A percentile compares a stretch with the other conserved stretches of the same genome.
Conservation (phyloP, 2,888 invertebrate species). For the Hemaris fuciformis region DNA sequence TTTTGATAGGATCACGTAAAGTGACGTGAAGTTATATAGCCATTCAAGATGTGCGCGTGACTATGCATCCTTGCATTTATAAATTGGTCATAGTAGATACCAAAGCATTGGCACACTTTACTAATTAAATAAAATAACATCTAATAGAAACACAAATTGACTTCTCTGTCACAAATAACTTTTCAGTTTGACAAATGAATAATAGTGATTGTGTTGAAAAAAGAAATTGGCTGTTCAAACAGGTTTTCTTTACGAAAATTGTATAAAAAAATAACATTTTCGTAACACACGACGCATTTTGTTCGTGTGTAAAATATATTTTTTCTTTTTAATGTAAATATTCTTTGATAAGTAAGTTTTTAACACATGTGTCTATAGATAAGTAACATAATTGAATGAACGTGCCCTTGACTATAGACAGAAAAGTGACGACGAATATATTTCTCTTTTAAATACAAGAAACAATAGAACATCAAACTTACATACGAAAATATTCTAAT, state of each 20-base stretch:
- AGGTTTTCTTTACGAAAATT: background rate
- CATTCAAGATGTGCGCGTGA: constrained; percentile 6
- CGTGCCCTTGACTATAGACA: constrained; percentile 7
- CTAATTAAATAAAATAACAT: constrained; percentile 29
- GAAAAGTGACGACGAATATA: constrained; percentile 12
- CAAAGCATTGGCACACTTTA: constrained; percentile 56
- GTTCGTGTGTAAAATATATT: background rate
- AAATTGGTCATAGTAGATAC: constrained; percentile 46
- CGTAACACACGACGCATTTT: background rate
- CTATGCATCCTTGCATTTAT: constrained; percentile 23
- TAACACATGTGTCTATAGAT: constrained; percentile 20
- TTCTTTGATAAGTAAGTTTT: constrained; percentile 24
- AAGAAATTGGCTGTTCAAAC: constrained; percentile 16
- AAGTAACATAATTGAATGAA: constrained; percentile 29
- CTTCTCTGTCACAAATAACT: background rate
- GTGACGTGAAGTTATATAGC: background rate
- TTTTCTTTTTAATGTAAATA: background rate
- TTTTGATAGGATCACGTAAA: background rate
- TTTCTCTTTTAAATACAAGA: constrained; percentile 12
- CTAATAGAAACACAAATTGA: constrained; percentile 1
- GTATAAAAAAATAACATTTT: background rate
- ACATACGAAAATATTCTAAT: constrained; percentile 50
- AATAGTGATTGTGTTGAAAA: constrained; percentile 5
- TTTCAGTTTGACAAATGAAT: constrained; percentile 1
- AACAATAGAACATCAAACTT: constrained; percentile 46